phyloP scores from a whole-genome alignment of 2,797 vertebrate genomes.

The Triplophysa yarkandensis region DNA sequence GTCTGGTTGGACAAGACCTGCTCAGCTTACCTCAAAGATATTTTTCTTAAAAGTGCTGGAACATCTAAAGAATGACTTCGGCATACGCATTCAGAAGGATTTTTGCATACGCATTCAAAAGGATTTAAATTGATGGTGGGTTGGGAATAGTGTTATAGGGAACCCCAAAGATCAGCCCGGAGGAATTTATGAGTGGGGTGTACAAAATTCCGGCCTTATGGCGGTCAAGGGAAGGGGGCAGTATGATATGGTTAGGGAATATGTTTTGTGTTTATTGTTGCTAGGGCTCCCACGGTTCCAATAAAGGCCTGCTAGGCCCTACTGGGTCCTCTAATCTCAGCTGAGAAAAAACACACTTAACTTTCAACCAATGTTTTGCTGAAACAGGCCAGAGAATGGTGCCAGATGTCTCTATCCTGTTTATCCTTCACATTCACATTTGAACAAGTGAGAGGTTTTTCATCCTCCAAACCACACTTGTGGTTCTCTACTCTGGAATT shows the following conservation, averaged over 20 bases:
- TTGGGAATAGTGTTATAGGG: slow-evolving; percentile 37
- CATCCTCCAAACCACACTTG: slow-evolving; percentile 5
- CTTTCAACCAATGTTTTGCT: slow-evolving; percentile 35
- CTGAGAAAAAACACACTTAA: slow-evolving; percentile 41
- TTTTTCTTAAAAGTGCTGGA: slow-evolving; percentile 2
- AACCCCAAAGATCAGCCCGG: slow-evolving; percentile 29
- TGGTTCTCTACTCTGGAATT: slow-evolving; percentile 13
- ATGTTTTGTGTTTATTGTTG: slow-evolving; percentile 53
- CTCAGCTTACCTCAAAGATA: slow-evolving; percentile 52
- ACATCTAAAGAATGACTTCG: slow-evolving; percentile 4
- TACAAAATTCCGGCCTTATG: slow-evolving; percentile 53
- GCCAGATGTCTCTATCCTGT: slow-evolving; percentile 33
- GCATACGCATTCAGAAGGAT: not conserved
- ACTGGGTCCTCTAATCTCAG: slow-evolving; percentile 53
- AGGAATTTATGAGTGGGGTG: slow-evolving; percentile 41
- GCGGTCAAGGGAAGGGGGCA: slow-evolving; percentile 35
- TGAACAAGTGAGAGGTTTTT: slow-evolving; percentile 33
- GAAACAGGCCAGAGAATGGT: slow-evolving; percentile 29
- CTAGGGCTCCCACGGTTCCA: slow-evolving; percentile 46
- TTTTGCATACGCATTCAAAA: slow-evolving; percentile 1
- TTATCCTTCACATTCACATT: slow-evolving; percentile 35
- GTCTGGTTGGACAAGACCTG: slow-evolving; percentile 57
- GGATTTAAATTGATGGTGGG: slow-evolving; percentile 4
- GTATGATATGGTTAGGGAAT: slow-evolving; percentile 31
- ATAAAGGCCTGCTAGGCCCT: slow-evolving; percentile 49